Evolutionary conservation across 1,140 invertebrate genomes (phyloP), one percentile per base, ranked within the genome.

Genomic region (Bombus difficillimus): DNA sequence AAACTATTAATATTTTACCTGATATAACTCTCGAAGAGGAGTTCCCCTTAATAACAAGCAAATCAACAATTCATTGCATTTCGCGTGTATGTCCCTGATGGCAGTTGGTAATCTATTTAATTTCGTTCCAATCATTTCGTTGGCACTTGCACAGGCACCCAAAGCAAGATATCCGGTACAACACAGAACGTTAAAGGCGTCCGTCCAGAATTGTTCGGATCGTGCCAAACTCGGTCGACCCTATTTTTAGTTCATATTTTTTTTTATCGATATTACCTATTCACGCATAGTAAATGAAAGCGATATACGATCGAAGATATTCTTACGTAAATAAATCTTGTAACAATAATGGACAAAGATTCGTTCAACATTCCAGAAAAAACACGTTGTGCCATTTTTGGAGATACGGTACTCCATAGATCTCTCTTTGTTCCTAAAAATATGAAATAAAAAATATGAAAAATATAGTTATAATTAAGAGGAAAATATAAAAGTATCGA

Each of bases 301-400:
- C 25, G 47, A 37, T 57, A 85, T 57, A 74, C 75, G 69, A 74
- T 59, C 28, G 22, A 4, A 59, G 18, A 62, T 62, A 8, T 9
- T 41, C 89, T 93, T 95, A 97, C 97, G 92, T 97, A 97, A 68
- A 96, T 97, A 93, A 97, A 98, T 84, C 97, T 96, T 0, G 97
- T 96, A 8, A 97, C 97, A 28, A 98, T 93, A 81, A 98, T 97
- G 10, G 97, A 97, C 4, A 98, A 94, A 0, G 97, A 97, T 93
- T 98, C 97, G 91, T 98, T 98, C 2, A 98, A 93, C 97, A 98
- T 98, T 39, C 97, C 97, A 12, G 97, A 96, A 91, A 97, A 97
- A 39, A 98, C 96, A 78, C 97, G 96, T 92, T 98, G 97, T 0
- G 97, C 97, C 96, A 97, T 98, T 94, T 97, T 97, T 1, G 97